Base-by-base conservation (phyloP, 2,113 vertebrate species). In the Noturus placidus region DNA sequence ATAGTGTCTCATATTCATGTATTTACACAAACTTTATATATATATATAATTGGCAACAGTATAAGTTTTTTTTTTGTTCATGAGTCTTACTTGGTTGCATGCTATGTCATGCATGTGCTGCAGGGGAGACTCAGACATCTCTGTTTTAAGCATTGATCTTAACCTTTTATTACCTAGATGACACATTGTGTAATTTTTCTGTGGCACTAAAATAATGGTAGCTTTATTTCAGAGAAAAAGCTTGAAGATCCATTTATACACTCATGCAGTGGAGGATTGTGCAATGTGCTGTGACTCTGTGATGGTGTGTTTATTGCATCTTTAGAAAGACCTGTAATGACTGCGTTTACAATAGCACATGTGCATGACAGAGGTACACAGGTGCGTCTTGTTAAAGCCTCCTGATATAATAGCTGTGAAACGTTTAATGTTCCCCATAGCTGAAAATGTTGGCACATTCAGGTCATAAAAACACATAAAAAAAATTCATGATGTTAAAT, bases 301-400 rank as follows among this genome's bases (percentile, higher is more conserved):
- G 54, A 81, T 81, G 79, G 30, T 82, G 56, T 42, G 20, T 27
- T 42, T n/a, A n/a, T n/a, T 42, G 20, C 33, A 57, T 56, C 56
- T 82, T 42, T 86, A 65, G 30, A 67, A 78, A 46, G 54, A 63
- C 85, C 89, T 86, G 88, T 92, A 89, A 90, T 89, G 89, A 67
- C 91, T 91, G 88, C 90, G 90, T 89, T 80, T 38, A 83, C 30
- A 74, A 27, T 38, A 87, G 91, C 92, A 89, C 90, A 92, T 95
- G 93, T 92, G 90, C 90, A 83, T 83, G 87, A 92, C 94, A 30
- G 89, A 74, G 69, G 82, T 72, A 82, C 74, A 78, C 93, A 93
- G 91, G 93, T 94, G 94, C 92, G 93, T 91, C 90, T 88, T 90
- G 91, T 95, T 94, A 95, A 94, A 91, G 79, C 91, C 86, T 92